phyloP scores from a whole-genome alignment of 1,140 invertebrate species.

The Gonatopus flavifemur region DNA sequence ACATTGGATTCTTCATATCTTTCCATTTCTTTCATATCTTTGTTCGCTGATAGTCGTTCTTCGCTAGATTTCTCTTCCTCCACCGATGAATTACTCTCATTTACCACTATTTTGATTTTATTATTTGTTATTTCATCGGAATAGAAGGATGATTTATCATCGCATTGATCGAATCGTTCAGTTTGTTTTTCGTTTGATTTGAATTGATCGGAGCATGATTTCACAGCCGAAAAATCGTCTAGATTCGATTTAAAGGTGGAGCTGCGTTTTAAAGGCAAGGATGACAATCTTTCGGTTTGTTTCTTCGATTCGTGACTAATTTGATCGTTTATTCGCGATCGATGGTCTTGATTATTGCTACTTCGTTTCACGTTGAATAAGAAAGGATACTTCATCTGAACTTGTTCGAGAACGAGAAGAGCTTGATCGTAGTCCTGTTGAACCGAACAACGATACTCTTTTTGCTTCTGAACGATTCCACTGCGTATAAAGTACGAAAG shows the following conservation, averaged over 20 bases:
- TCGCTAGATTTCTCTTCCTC: too few relatives aligned
- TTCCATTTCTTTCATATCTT: too few relatives aligned
- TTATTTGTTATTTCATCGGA: too few relatives aligned
- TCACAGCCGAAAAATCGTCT: neutral
- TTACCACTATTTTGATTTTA: too few relatives aligned
- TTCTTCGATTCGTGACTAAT: neutral
- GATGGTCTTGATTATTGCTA: slow-evolving; percentile 1
- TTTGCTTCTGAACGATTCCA: slow-evolving; percentile 41
- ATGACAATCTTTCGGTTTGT: too few relatives aligned
- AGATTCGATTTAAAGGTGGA: neutral
- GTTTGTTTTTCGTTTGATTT: too few relatives aligned
- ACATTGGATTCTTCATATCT: too few relatives aligned
- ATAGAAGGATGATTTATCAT: too few relatives aligned
- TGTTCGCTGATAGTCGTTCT: too few relatives aligned
- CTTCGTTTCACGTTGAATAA: slow-evolving; percentile 16
- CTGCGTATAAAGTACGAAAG: slow-evolving; percentile 79
- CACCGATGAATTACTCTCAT: too few relatives aligned
- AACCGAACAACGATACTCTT: slow-evolving; percentile 33
- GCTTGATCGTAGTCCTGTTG: slow-evolving; percentile 45
- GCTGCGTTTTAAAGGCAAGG: neutral
- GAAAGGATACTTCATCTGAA: slow-evolving; percentile 28
- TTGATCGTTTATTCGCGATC: neutral
- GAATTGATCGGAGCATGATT: too few relatives aligned
- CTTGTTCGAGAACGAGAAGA: slow-evolving; percentile 32
- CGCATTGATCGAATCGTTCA: too few relatives aligned